Conservation (phyloP, 2,113 vertebrate species). For the Phycodurus eques region DNA sequence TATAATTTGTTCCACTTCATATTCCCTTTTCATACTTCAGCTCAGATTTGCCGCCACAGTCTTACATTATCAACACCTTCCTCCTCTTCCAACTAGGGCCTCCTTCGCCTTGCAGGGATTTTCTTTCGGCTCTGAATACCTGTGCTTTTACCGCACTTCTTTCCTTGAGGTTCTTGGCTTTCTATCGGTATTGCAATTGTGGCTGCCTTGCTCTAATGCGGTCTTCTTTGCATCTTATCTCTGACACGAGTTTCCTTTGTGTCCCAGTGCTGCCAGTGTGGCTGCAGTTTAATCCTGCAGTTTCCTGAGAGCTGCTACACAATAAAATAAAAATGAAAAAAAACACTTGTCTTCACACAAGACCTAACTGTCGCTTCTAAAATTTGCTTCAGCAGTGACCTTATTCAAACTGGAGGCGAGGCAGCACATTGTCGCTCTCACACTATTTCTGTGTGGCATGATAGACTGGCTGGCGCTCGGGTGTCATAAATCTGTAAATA, state of each 20-base stretch:
- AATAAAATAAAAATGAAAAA: conserved; percentile 2
- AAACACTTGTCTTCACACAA: conserved; percentile 17
- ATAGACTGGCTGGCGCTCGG: conserved; percentile 48
- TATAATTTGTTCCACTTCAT: conserved; percentile 43
- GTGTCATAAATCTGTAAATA: conserved; percentile 75
- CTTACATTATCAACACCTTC: conserved; percentile 23
- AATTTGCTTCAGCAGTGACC: conserved; percentile 14
- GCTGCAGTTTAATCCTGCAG: conserved; percentile 65
- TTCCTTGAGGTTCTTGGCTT: conserved; percentile 14
- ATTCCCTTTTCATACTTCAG: conserved; percentile 33
- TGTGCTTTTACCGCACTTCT: not conserved
- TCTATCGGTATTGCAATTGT: conserved; percentile 13
- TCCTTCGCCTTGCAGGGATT: conserved; percentile 18
- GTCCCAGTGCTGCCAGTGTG: conserved; percentile 45
- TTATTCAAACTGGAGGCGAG: conserved; percentile 31
- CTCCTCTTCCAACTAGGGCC: conserved; percentile 10
- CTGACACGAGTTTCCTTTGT: conserved; percentile 50
- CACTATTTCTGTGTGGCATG: not conserved
- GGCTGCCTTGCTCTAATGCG: conserved; percentile 23
- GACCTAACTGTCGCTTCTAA: conserved; percentile 43
- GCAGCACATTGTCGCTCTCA: conserved; percentile 33
- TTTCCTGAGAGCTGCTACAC: conserved; percentile 54
- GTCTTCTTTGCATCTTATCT: conserved; percentile 63
- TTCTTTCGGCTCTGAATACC: conserved; percentile 30
- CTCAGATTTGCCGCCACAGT: conserved; percentile 42